phyloP scores from a whole-genome alignment of 2,888 invertebrate genomes.

The Temnothorax unifasciatus region DNA sequence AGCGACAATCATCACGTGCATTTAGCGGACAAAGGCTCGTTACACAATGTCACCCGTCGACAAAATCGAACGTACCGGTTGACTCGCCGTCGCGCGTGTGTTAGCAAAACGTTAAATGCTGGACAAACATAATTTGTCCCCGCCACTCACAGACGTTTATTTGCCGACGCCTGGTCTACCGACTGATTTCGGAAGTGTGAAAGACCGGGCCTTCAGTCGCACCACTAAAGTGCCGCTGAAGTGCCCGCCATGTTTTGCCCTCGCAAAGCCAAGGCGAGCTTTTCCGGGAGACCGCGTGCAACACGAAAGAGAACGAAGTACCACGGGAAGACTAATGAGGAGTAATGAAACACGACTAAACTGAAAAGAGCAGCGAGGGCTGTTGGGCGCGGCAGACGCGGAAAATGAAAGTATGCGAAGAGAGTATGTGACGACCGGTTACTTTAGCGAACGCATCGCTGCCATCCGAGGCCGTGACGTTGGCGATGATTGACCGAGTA shows the following conservation, averaged over 20 bases:
- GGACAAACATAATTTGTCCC: constrained; percentile 59
- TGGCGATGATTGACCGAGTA: constrained; percentile 25
- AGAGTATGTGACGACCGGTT: background rate
- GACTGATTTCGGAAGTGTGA: constrained; percentile 61
- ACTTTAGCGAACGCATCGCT: constrained; percentile 12
- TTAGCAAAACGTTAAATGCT: constrained; percentile 58
- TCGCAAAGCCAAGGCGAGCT: constrained; percentile 33
- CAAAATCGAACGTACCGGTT: constrained; percentile 51
- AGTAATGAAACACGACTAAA: constrained; percentile 54
- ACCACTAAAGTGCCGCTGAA: constrained; percentile 58
- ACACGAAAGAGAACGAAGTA: constrained; percentile 32
- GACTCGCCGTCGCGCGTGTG: constrained; percentile 34
- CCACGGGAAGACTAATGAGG: constrained; percentile 65
- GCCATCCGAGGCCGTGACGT: background rate
- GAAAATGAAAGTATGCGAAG: constrained; percentile 54
- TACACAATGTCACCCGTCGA: constrained; percentile 54
- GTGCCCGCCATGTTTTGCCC: constrained; percentile 49
- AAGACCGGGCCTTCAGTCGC: constrained; percentile 49
- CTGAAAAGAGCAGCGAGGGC: constrained; percentile 40
- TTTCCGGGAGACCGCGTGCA: constrained; percentile 38
- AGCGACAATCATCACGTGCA: constrained; percentile 49
- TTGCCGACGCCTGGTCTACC: constrained; percentile 48
- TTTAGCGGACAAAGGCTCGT: constrained; percentile 54
- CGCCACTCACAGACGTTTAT: constrained; percentile 51
- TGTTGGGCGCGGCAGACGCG: constrained; percentile 33